Evolutionary conservation across 2,797 vertebrate genomes (phyloP).

Genomic region (Stomatorhinus walkeri): DNA sequence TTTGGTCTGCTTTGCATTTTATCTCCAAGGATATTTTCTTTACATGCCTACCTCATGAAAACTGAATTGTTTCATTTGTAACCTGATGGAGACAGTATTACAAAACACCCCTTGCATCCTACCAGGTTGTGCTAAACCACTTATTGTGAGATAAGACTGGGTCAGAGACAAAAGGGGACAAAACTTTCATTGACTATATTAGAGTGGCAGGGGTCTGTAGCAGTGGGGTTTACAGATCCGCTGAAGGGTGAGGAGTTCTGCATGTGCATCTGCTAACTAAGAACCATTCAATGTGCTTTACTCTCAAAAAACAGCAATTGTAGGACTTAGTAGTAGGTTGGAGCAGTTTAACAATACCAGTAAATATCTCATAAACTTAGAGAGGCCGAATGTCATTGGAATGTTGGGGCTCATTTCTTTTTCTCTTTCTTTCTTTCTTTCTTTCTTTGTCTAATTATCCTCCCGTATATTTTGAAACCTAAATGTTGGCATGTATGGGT

Average conservation of each 20-base stretch:
- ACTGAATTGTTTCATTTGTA: conserved; percentile 62
- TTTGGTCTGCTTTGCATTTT: conserved; percentile 60
- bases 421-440: too few species aligned
- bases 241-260: neutral
- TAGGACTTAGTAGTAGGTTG: neutral
- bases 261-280: neutral
- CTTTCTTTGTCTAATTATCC: neutral
- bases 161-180: conserved; percentile 50
- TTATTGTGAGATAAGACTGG: conserved; percentile 73
- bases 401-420: too few species aligned
- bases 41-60: conserved; percentile 59
- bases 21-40: conserved; percentile 61
- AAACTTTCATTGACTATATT: neutral
- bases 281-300: neutral
- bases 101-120: conserved; percentile 43
- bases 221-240: neutral
- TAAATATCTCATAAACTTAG: neutral
- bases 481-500: neutral
- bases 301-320: neutral
- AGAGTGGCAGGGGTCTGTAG: neutral
- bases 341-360: neutral
- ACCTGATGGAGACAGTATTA: conserved; percentile 40
- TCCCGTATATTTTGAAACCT: neutral
- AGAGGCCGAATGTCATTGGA: neutral
- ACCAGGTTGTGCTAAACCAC: conserved; percentile 61